A percentile compares a stretch with the other conserved stretches of the same genome.
Evolutionary conservation across 2,797 vertebrate genomes (phyloP).

Genomic region (Champsocephalus gunnari): DNA sequence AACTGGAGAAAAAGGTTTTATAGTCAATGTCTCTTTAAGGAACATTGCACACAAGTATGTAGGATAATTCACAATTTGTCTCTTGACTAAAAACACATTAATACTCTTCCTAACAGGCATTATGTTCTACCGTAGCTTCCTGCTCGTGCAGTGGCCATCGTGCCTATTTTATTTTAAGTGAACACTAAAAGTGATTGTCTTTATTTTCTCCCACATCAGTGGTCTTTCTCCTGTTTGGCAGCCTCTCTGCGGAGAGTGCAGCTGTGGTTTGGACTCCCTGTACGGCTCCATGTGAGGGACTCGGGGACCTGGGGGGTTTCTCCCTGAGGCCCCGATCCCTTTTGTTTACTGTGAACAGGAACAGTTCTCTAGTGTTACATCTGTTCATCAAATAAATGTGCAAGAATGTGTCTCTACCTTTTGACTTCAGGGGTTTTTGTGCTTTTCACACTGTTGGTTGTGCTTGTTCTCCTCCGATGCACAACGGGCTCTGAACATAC

Average conservation of each 20-base stretch:
- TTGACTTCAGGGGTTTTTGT: background rate
- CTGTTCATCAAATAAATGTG: slow-evolving; percentile 73
- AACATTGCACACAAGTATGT: slow-evolving; percentile 12
- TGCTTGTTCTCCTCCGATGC: background rate
- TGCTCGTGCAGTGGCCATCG: slow-evolving; percentile 46
- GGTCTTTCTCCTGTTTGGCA: slow-evolving; percentile 42
- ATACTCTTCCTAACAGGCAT: slow-evolving; percentile 28
- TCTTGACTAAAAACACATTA: slow-evolving; percentile 27
- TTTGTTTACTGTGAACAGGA: slow-evolving; percentile 51
- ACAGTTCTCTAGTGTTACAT: slow-evolving; percentile 55
- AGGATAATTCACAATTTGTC: slow-evolving; percentile 30
- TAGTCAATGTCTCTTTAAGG: slow-evolving; percentile 17
- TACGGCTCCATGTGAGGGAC: slow-evolving; percentile 17
- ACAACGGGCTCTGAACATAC: background rate
- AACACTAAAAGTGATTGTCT: slow-evolving; percentile 56
- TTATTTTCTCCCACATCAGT: slow-evolving; percentile 20
- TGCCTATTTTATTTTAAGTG: slow-evolving; percentile 53
- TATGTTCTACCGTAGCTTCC: slow-evolving; percentile 36
- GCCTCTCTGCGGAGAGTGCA: slow-evolving; percentile 38
- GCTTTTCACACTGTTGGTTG: background rate
- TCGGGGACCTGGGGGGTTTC: background rate
- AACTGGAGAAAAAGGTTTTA: slow-evolving; percentile 21
- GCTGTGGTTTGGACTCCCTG: slow-evolving; percentile 38
- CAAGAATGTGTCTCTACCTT: slow-evolving; percentile 54
- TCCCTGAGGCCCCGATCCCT: slow-evolving; percentile 12